Evolutionary conservation across 2,113 vertebrate genomes (phyloP).

Genomic region (Elaphurus davidianus): DNA sequence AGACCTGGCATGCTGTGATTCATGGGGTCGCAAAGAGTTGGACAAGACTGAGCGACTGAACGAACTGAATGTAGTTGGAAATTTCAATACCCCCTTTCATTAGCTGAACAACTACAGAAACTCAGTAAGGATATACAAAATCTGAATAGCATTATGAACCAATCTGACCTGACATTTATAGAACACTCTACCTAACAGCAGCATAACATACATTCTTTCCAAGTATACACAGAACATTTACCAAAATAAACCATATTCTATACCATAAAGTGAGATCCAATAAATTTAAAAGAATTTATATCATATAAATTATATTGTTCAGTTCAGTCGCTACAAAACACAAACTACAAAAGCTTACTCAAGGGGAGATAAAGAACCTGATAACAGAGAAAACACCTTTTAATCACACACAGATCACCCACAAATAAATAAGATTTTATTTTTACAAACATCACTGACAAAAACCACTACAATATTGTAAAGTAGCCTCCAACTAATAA

Average conservation of each 20-base stretch:
- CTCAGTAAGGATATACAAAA: not conserved
- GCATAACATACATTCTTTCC: not conserved
- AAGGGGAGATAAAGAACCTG: not conserved
- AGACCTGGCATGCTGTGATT: rapidly evolving
- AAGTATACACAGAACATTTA: not conserved
- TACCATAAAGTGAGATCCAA: not conserved
- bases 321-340: too few species aligned
- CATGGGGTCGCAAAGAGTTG: not conserved
- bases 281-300: not conserved
- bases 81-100: not conserved
- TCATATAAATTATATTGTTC: not conserved
- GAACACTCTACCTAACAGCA: not conserved
- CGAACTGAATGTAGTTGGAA: not conserved
- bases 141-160: not conserved
- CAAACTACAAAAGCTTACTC: conserved; percentile 3
- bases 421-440: not conserved
- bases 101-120: not conserved
- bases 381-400: not conserved
- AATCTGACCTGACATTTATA: not conserved
- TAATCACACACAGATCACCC: not conserved
- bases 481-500: too few species aligned
- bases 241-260: not conserved
- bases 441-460: not conserved
- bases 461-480: too few species aligned
- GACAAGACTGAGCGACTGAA: not conserved